Percentiles rank a stretch among this genome's conserved stretches.
Evolutionary conservation across 1,140 invertebrate genomes (phyloP).

Genomic region (Zeugodacus cucurbitae): DNA sequence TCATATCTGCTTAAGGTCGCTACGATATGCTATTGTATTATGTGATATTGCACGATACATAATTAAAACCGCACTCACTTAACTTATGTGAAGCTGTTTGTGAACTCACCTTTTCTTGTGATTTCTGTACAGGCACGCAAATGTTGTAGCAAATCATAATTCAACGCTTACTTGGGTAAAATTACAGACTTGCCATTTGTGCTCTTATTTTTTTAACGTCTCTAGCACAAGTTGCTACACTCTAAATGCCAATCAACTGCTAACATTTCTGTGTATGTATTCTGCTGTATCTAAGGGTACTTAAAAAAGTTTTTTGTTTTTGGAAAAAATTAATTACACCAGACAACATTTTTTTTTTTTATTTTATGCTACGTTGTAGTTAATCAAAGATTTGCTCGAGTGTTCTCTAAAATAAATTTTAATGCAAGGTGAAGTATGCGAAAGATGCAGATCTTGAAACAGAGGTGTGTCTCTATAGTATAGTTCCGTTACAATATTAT

Average conservation of each 20-base stretch:
- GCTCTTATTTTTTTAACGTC: not conserved
- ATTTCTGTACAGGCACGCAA: not conserved
- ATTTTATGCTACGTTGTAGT: too few species aligned
- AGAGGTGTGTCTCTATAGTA: too few species aligned
- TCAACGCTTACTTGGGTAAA: not conserved
- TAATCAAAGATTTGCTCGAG: too few species aligned
- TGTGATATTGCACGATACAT: not conserved
- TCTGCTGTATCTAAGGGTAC: too few species aligned
- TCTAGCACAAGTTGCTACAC: not conserved
- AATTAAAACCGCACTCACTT: not conserved
- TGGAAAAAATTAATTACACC: too few species aligned
- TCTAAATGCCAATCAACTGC: not conserved
- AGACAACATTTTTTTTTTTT: too few species aligned
- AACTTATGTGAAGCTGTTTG: not conserved
- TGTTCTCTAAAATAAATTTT: too few species aligned
- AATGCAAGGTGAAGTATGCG: too few species aligned
- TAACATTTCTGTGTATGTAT: not conserved
- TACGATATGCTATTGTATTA: not conserved
- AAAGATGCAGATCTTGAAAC: too few species aligned
- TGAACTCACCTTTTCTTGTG: not conserved
- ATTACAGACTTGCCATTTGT: not conserved
- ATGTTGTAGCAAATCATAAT: not conserved
- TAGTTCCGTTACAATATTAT: too few species aligned
- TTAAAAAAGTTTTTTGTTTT: too few species aligned
- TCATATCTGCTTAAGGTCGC: not conserved